phyloP scores from a whole-genome alignment of 2,888 invertebrate genomes.

The Rotaria sp. region DNA sequence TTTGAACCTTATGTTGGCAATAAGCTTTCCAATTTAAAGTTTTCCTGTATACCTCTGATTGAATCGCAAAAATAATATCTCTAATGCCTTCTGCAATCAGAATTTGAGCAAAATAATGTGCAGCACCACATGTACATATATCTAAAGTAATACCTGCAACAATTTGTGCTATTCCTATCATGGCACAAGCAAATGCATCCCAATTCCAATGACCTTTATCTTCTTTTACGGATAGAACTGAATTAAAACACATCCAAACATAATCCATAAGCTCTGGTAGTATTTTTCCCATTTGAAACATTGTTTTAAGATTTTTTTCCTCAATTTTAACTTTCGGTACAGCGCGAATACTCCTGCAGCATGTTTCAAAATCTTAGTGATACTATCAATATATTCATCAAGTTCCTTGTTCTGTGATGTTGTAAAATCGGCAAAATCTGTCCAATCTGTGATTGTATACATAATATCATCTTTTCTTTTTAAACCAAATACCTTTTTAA shows the following conservation, averaged over 20 bases:
- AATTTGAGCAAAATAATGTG: neutral
- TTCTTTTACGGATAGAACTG: neutral
- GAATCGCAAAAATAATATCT: neutral
- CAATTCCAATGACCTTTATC: neutral
- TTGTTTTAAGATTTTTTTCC: neutral
- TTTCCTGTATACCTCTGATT: neutral
- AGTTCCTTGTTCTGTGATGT: neutral
- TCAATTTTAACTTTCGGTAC: neutral
- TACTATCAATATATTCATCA: neutral
- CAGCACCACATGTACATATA: neutral
- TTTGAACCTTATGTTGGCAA: neutral
- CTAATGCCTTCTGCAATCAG: neutral
- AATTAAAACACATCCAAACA: neutral
- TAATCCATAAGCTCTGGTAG: neutral
- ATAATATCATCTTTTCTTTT: neutral
- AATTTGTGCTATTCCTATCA: neutral
- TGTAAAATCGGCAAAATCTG: neutral
- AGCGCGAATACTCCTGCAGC: neutral
- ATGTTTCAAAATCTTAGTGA: neutral
- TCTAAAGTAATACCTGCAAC: neutral
- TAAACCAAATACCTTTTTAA: neutral
- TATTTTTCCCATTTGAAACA: neutral
- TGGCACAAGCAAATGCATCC: neutral
- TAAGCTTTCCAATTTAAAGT: neutral
- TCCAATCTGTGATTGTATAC: neutral